Base-by-base conservation (phyloP, 1,140 invertebrate species). In the Lepeophtheirus salmonis region DNA sequence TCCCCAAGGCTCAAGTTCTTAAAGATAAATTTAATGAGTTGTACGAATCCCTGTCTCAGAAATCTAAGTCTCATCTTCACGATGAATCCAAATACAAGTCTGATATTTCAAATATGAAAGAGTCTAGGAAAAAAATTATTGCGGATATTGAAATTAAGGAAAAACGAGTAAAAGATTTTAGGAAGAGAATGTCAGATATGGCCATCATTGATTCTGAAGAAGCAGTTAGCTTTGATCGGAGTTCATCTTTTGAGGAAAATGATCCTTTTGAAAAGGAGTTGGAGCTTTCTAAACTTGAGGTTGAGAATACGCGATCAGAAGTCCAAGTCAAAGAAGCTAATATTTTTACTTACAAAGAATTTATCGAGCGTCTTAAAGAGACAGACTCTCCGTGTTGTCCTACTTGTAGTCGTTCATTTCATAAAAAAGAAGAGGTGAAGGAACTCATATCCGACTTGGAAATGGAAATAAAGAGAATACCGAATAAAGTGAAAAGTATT, bases 301-400 rank as follows among this genome's bases (percentile, higher is more conserved):
- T 61, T 14, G 51, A 61, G 17, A 18, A 56, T 12, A 17, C 21
- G 13, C 16, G 59, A 26, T 14, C 14, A 20, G 59, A 61, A 17
- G 17, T 61, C 13, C 59, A 61, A 50, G 59, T 61, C 18, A 61
- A 61, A 30, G 59, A 61, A 20, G 59, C 59, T 16, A 50, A 50
- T 16, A 61, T 17, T 22, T 53, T 55, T 50, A 54, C 22, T 6
- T 61, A 53, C 26, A 53, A 26, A 1, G 59, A 61, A 18, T 24
- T 53, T 24, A 17, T 61, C 4, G 59, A 52, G 14, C 54, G 50
- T 17, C 22, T 61, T 20, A 26, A 51, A 2, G 30, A 21, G 22
- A 55, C 22, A 20, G 50, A 61, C 17, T 51, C 57, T 23, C 23
- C 49, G 17, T 14, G 10, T 24, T 61, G 59, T 41, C 59, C 59